Base-by-base conservation (phyloP, 2,888 invertebrate genomes). In the Xestia rhomboidea region DNA sequence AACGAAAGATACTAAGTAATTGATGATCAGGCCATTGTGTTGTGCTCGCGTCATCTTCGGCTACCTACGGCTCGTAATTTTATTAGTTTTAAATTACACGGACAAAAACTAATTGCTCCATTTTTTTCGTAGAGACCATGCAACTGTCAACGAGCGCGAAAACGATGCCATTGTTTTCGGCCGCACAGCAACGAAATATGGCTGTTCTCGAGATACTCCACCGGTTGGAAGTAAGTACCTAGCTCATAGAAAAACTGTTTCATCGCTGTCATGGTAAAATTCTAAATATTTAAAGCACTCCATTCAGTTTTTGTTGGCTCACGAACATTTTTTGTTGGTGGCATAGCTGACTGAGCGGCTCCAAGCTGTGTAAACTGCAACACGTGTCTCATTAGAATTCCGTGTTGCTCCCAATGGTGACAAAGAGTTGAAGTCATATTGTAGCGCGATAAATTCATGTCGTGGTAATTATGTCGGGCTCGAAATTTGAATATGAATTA, bases 131-230 rank as follows among this genome's bases (percentile, higher is more conserved):
- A 99, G 97, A 97, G 98, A 90, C 99, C 99, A 63, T 99, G 99
- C 96, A 98, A 98, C 92, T 99, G 99, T 96, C 98, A 98, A 92
- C 97, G 98, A 84, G 98, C 98, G 89, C 97, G 98, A 87, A 99
- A 99, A 95, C 97, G 99, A 85, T 99, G 99, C 95, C 98, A 98
- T 95, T 99, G 99, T 97, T 99, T 98, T 97, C 98, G 99, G 92
- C 99, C 99, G 87, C 98, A 98, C 97, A 98, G 98, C 92, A 98
- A 98, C 94, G 99, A 99, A 97, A 98, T 98, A 95, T 99, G 99
- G 99, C 97, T 99, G 87, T 99, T 99, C 96, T 99, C 99, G 93
- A 97, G 99, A 92, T 99, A 99, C 96, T 99, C 99, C 71, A 99
- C 99, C 44, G 99, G 99, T 87, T 99, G 99, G 99, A 98, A 98